Evolutionary conservation across 2,113 vertebrate species (phyloP).

Genomic region (Picathartes gymnocephalus): DNA sequence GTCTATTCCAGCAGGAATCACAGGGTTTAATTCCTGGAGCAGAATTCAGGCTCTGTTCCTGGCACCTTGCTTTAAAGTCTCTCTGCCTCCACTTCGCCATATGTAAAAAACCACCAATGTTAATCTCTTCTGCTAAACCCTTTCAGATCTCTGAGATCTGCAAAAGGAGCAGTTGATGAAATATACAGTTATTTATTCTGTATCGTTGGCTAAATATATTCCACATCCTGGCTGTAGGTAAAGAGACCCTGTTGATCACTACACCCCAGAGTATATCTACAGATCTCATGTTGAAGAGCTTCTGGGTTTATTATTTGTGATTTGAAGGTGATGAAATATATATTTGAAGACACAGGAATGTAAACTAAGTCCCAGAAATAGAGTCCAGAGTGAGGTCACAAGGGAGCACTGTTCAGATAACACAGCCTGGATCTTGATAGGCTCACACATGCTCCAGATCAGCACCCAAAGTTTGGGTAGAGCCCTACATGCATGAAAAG

Average conservation of each 20-base stretch:
- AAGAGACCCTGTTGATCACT: background rate
- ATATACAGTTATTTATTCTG: background rate
- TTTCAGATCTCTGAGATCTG: background rate
- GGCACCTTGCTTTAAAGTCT: background rate
- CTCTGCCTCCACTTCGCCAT: background rate
- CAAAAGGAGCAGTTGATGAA: background rate
- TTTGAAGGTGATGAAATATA: background rate
- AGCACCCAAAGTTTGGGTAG: background rate
- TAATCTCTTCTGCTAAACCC: background rate
- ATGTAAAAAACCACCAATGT: background rate
- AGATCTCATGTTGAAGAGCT: background rate
- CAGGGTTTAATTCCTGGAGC: background rate
- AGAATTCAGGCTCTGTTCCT: background rate
- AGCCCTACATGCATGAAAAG: background rate
- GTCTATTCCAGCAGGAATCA: background rate
- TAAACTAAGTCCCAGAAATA: background rate
- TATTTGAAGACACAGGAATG: background rate
- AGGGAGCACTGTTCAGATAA: background rate
- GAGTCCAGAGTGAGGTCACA: background rate
- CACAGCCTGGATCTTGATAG: background rate
- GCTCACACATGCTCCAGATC: background rate
- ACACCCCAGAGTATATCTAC: background rate
- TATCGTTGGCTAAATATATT: background rate
- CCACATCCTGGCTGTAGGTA: background rate
- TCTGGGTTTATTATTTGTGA: background rate